Base-by-base conservation (phyloP, 2,113 vertebrate genomes). In the Anarhynchus alexandrinus region DNA sequence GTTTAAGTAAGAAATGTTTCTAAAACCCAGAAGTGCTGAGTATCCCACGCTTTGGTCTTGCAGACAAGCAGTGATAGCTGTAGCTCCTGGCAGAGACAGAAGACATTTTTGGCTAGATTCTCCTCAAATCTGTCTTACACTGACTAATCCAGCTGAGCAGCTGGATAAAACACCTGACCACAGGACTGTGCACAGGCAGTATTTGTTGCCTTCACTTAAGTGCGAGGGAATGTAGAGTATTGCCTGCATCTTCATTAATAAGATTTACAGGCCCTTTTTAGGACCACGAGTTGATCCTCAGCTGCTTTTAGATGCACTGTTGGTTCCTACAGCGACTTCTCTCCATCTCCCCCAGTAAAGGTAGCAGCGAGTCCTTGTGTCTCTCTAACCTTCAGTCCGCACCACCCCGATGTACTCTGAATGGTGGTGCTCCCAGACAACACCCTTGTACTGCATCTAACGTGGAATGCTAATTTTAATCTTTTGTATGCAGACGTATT, bases 371-470 rank as follows among this genome's bases (percentile, higher is more conserved):
- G 32, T 34, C 85, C 82, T 19, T 8, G 40, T 4, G 4, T 17
- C 22, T 58, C 66, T 45, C n/a, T 20, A 29, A 6, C 74, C 64
- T 23, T 30, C 82, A 55, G 45, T 1, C 34, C 29, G 9, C 34
- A 8, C 20, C 45, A 14, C 11, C 47, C 15, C 0, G 1, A 18
- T 4, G 43, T 6, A 16, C n/a, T 51, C 14, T 1, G 54, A 10
- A 12, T 0, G 12, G 51, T 23, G 43, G 47, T 21, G 45, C 45
- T 88, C 62, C 87, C 79, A 59, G 57, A 21, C 4, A 57, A 15
- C 26, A 5, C 42, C 70, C 61, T 5, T 3, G 32, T 6, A 6
- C 70, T 34, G 40, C 66, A 73, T 2, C 77, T 3, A 25, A 7
- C 0, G 0, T 10, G 36, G 61, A 92, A 89, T 21, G 81, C 52